A percentile compares a stretch with the other conserved stretches of the same genome.
phyloP scores from a whole-genome alignment of 1,140 invertebrate genomes.

The Zaprionus capensis region DNA sequence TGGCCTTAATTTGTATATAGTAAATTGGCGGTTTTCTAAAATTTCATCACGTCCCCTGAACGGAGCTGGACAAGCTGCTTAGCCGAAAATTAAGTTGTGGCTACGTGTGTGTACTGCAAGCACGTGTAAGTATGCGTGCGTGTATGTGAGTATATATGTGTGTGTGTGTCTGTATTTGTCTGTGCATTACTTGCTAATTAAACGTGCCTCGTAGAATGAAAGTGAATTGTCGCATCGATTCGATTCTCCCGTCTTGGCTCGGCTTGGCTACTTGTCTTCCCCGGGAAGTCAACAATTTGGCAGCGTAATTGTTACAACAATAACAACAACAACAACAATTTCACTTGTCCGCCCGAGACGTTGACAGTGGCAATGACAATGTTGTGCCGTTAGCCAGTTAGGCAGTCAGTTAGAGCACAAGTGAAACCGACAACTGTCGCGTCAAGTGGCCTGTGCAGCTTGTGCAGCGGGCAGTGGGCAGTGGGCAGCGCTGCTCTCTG shows the following conservation, averaged over 20 bases:
- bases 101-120: slow-evolving; percentile 14
- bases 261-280: not conserved
- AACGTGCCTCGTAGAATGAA: slow-evolving; percentile 65
- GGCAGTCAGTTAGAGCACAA: slow-evolving; percentile 28
- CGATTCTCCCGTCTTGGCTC: slow-evolving; percentile 44
- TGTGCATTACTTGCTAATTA: slow-evolving; percentile 41
- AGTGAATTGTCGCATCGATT: slow-evolving; percentile 64
- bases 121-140: slow-evolving; percentile 14
- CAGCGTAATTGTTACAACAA: slow-evolving; percentile 51
- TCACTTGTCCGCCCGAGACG: slow-evolving; percentile 53
- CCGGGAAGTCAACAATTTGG: slow-evolving; percentile 64
- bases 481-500: slow-evolving; percentile 48
- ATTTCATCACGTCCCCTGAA: slow-evolving; percentile 76
- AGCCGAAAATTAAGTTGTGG: slow-evolving; percentile 19
- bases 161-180: slow-evolving; percentile 10
- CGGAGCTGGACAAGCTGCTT: slow-evolving; percentile 51
- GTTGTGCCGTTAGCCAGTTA: slow-evolving; percentile 64
- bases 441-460: not conserved
- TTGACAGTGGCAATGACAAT: slow-evolving; percentile 63
- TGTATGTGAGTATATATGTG: slow-evolving; percentile 13
- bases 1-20: slow-evolving; percentile 70
- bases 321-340: slow-evolving; percentile 44
- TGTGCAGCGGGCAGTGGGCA: slow-evolving; percentile 19
- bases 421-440: slow-evolving; percentile 60
- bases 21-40: slow-evolving; percentile 77